These are phyloP conservation scores for Dryobates pubescens DNA, from an alignment of 2,797 vertebrate genomes.

Conservation along the genomic window DNA sequence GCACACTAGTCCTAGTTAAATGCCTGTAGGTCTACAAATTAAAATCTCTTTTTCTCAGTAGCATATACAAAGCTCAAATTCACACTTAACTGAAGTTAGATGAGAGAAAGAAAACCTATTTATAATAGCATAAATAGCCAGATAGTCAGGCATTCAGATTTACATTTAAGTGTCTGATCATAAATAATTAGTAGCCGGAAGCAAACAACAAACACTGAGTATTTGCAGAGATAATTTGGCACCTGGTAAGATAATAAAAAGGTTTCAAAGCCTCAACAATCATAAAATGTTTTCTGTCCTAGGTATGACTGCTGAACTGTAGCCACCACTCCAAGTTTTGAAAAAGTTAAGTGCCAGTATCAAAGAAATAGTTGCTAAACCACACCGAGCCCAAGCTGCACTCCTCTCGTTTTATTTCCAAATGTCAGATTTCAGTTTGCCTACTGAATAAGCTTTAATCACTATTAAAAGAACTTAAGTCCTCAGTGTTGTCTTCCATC, in stretches of 20 bases:
- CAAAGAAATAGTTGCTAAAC: neutral
- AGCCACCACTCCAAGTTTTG: neutral
- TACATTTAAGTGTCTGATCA: neutral
- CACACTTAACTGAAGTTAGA: neutral
- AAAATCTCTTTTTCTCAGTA: neutral
- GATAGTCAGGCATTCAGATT: neutral
- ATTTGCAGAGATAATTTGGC: neutral
- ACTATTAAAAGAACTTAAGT: neutral
- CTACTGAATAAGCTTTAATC: neutral
- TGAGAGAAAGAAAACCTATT: neutral
- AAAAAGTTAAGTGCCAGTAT: neutral
- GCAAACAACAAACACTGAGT: neutral
- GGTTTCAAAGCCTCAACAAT: neutral
- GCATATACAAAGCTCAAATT: neutral
- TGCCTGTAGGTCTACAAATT: neutral
- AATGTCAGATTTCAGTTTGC: neutral
- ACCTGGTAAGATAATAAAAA: neutral
- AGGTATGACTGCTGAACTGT: neutral
- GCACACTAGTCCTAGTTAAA: neutral
- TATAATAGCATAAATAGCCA: neutral
- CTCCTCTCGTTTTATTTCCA: neutral
- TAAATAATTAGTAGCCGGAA: neutral
- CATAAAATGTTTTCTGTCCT: neutral
- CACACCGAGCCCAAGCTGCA: neutral
- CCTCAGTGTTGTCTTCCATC: neutral